Evolutionary conservation across 2,888 invertebrate species (phyloP).

Genomic region (Cryptocheilus praepositus): DNA sequence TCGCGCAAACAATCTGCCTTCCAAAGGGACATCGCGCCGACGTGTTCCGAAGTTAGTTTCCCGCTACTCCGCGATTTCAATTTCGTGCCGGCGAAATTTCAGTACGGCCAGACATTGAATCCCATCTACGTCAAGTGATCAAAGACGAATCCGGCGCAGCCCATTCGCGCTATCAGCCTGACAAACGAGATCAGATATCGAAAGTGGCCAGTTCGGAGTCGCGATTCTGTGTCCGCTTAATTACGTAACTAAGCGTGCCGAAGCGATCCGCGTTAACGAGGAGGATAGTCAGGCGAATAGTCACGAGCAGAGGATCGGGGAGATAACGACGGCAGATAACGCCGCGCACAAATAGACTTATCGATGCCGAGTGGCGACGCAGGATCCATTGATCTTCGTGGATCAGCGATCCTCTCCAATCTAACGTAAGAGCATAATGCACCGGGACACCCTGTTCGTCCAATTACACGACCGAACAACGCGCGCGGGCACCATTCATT

Average conservation of each 20-base stretch:
- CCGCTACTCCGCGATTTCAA: no score
- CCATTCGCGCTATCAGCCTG: no score
- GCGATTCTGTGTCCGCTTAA: conserved; percentile 37
- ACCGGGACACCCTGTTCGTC: conserved; percentile 8
- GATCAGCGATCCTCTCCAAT: conserved; percentile 17
- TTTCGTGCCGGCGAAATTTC: no score
- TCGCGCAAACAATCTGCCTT: no score
- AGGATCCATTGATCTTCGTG: conserved; percentile 31
- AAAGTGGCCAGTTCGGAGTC: conserved; percentile 25
- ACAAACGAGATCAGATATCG: background rate
- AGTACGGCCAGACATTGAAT: no score
- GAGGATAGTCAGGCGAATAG: no score
- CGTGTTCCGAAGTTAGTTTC: no score
- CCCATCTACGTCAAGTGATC: no score
- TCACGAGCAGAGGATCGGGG: conserved; percentile 38
- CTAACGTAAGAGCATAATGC: conserved; percentile 36
- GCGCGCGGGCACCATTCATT: background rate
- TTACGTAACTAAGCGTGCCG: conserved; percentile 49
- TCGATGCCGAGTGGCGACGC: conserved; percentile 44
- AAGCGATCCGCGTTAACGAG: conserved; percentile 15
- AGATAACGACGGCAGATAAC: conserved; percentile 54
- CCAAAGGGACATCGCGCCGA: no score
- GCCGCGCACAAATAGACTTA: conserved; percentile 55
- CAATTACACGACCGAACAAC: background rate
- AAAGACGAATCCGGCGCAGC: no score